Evolutionary conservation across 1,140 invertebrate species (phyloP).

Genomic region (Limonius californicus): DNA sequence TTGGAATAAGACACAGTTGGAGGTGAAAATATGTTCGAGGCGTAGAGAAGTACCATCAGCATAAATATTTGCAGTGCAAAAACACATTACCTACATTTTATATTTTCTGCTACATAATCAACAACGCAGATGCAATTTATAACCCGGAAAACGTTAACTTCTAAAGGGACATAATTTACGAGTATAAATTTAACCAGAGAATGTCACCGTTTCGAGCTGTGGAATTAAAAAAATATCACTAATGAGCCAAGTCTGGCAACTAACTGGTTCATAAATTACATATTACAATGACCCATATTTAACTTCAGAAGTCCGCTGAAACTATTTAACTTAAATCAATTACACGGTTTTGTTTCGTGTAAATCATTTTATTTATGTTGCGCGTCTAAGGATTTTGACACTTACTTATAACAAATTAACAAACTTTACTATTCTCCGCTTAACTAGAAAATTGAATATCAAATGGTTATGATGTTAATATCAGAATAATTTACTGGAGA

Average conservation of each 20-base stretch:
- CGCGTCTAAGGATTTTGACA: too few relatives aligned
- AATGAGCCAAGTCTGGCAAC: conserved; percentile 28
- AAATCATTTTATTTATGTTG: not conserved
- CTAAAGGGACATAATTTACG: conserved; percentile 20
- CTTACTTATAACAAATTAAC: too few relatives aligned
- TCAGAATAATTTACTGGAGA: too few relatives aligned
- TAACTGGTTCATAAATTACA: conserved; percentile 28
- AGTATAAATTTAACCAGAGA: conserved; percentile 24
- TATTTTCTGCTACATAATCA: too few relatives aligned
- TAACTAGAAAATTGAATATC: too few relatives aligned
- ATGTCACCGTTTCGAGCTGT: conserved; percentile 19
- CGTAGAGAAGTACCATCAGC: too few relatives aligned
- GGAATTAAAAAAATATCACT: conserved; percentile 23
- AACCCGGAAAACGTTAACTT: conserved; percentile 23
- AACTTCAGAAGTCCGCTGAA: conserved; percentile 22
- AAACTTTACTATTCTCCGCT: too few relatives aligned
- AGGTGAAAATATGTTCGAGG: too few relatives aligned
- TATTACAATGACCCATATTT: conserved; percentile 28
- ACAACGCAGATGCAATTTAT: conserved; percentile 16
- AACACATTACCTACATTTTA: too few relatives aligned
- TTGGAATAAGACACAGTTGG: too few relatives aligned
- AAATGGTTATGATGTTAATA: too few relatives aligned
- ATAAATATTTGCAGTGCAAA: too few relatives aligned
- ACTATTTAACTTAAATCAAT: conserved; percentile 26
- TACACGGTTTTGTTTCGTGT: conserved; percentile 6